Conservation (phyloP, 2,888 invertebrate genomes). For the Stratiomys singularior region DNA sequence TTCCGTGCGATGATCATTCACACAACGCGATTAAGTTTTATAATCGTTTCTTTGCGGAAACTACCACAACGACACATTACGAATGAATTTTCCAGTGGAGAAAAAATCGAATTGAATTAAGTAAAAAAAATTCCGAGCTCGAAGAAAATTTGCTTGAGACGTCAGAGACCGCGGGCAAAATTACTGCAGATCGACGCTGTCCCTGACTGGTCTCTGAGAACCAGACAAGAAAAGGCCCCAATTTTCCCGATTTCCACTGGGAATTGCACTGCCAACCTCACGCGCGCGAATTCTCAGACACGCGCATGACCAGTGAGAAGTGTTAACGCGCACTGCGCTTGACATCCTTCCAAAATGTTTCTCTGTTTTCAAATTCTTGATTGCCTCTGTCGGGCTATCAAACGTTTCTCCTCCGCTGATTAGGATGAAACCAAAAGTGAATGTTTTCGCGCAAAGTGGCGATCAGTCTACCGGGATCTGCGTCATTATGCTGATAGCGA, state of each 20-base stretch:
- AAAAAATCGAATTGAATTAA: slow-evolving; percentile 54
- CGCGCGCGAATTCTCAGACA: background rate
- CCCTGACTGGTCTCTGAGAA: slow-evolving; percentile 36
- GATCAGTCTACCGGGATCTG: slow-evolving; percentile 23
- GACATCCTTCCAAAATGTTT: background rate
- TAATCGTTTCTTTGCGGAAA: background rate
- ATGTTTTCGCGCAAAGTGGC: slow-evolving; percentile 15
- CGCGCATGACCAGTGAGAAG: slow-evolving; percentile 21
- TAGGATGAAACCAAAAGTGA: slow-evolving; percentile 30
- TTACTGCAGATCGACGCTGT: slow-evolving; percentile 40
- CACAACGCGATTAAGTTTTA: background rate
- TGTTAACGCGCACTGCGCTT: background rate
- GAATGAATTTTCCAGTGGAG: slow-evolving; percentile 34
- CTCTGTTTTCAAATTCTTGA: slow-evolving; percentile 29
- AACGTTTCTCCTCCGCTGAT: background rate
- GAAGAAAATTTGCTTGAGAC: slow-evolving; percentile 27
- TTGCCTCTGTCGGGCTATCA: background rate
- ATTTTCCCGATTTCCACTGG: slow-evolving; percentile 27
- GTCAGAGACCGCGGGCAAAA: slow-evolving; percentile 32
- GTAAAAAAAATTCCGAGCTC: slow-evolving; percentile 26
- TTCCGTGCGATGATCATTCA: slow-evolving; percentile 25
- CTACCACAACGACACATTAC: slow-evolving; percentile 30
- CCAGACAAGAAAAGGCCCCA: background rate
- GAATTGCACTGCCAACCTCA: slow-evolving; percentile 25
- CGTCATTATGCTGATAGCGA: background rate